Percentiles rank a stretch among this genome's conserved stretches.
These are phyloP conservation scores for Scophthalmus maximus DNA, from an alignment of 2,113 vertebrate genomes.

Conservation along the genomic window DNA sequence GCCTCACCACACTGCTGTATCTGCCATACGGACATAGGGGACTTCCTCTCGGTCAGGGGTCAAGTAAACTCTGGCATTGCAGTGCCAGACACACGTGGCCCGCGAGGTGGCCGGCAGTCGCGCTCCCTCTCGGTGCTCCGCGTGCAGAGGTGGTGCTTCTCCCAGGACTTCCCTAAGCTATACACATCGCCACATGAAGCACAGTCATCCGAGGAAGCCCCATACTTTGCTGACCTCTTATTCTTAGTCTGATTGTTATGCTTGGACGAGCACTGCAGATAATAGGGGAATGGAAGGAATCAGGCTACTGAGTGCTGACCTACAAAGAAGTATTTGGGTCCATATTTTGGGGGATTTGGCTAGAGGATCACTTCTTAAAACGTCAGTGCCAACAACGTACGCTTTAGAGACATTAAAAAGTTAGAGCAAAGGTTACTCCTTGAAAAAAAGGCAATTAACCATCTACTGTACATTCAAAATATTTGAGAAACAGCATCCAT, in stretches of 20 bases:
- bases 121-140: slow-evolving; percentile 14
- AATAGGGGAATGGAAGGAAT: neutral
- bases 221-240: slow-evolving; percentile 12
- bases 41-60: slow-evolving; percentile 61
- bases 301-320: neutral
- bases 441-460: neutral
- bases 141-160: slow-evolving; percentile 23
- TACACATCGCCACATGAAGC: slow-evolving; percentile 36
- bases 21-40: slow-evolving; percentile 52
- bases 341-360: neutral
- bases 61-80: slow-evolving; percentile 56
- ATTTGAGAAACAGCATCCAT: neutral
- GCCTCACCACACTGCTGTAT: slow-evolving; percentile 35
- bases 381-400: neutral
- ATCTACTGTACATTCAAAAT: neutral
- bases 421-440: neutral
- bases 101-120: slow-evolving; percentile 7
- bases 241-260: slow-evolving; percentile 20
- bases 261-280: neutral
- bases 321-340: neutral
- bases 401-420: neutral
- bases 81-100: slow-evolving; percentile 42
- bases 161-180: slow-evolving; percentile 35
- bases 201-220: slow-evolving; percentile 15
- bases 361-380: neutral